Evolutionary conservation across 2,113 vertebrate genomes (phyloP).

Genomic region (Cyprinodon brontotheroides): DNA sequence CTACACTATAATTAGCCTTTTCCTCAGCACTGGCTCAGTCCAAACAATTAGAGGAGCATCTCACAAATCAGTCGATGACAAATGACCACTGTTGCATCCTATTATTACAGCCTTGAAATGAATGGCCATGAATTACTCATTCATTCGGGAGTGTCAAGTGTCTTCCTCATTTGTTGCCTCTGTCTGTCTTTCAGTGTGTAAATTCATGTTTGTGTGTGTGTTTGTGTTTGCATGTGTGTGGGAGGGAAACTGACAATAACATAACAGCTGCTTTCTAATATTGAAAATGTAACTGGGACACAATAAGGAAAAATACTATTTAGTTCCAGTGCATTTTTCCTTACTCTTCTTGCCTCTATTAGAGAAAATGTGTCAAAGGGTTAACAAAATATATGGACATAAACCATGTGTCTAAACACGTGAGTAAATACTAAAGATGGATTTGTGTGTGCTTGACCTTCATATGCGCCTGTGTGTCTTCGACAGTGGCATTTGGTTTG

Average conservation of each 20-base stretch:
- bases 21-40: constrained; percentile 47
- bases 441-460: constrained; percentile 43
- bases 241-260: constrained; percentile 1
- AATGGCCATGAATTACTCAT: constrained; percentile 42
- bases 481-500: constrained; percentile 25
- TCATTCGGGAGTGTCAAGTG: constrained; percentile 29
- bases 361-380: constrained; percentile 49
- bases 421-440: constrained; percentile 45
- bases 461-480: constrained; percentile 33
- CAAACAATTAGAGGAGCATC: constrained; percentile 50
- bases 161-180: constrained; percentile 12
- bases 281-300: constrained; percentile 29
- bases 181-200: constrained; percentile 4
- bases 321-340: constrained; percentile 30
- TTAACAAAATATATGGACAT: constrained; percentile 54
- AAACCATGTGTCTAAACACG: constrained; percentile 38
- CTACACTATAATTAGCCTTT: constrained; percentile 63
- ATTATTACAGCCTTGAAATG: constrained; percentile 43
- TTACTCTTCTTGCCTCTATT: constrained; percentile 16
- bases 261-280: constrained; percentile 4
- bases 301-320: constrained; percentile 25
- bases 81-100: constrained; percentile 30
- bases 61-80: constrained; percentile 52
- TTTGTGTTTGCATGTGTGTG: not conserved
- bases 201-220: not conserved